These are phyloP conservation scores for Mycalesis mineus DNA, from an alignment of 2,888 invertebrate genomes.

Conservation along the genomic window DNA sequence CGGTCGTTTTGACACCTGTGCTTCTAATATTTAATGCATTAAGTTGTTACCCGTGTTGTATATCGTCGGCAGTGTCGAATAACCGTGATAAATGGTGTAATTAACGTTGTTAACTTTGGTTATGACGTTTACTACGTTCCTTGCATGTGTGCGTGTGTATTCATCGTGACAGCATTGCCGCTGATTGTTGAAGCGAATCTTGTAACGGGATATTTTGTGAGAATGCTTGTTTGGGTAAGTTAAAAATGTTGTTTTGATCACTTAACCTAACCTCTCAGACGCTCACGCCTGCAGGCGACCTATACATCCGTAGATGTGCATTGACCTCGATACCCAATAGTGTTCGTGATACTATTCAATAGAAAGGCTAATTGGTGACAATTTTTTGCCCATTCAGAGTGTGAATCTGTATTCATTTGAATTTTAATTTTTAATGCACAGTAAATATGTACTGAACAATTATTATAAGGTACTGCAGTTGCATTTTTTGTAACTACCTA, in stretches of 20 bases:
- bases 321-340: constrained; percentile 57
- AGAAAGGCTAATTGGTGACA: constrained; percentile 53
- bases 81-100: constrained; percentile 61
- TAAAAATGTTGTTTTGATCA: constrained; percentile 49
- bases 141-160: constrained; percentile 63
- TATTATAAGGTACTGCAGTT: no score
- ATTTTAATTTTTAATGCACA: neutral
- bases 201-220: constrained; percentile 66
- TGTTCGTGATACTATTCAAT: constrained; percentile 46
- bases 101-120: constrained; percentile 69
- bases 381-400: constrained; percentile 41
- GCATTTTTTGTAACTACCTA: no score
- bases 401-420: neutral
- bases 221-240: constrained; percentile 66
- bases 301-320: constrained; percentile 39
- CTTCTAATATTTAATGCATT: constrained; percentile 50
- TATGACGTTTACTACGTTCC: constrained; percentile 72
- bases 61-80: constrained; percentile 57
- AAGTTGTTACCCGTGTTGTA: constrained; percentile 52
- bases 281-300: constrained; percentile 47
- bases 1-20: constrained; percentile 49
- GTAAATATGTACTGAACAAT: no score
- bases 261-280: constrained; percentile 45
- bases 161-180: constrained; percentile 65
- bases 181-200: constrained; percentile 72